Percentiles rank a stretch among this genome's conserved stretches.
phyloP scores from a whole-genome alignment of 2,888 invertebrate genomes.

The Crocallis elinguaria region DNA sequence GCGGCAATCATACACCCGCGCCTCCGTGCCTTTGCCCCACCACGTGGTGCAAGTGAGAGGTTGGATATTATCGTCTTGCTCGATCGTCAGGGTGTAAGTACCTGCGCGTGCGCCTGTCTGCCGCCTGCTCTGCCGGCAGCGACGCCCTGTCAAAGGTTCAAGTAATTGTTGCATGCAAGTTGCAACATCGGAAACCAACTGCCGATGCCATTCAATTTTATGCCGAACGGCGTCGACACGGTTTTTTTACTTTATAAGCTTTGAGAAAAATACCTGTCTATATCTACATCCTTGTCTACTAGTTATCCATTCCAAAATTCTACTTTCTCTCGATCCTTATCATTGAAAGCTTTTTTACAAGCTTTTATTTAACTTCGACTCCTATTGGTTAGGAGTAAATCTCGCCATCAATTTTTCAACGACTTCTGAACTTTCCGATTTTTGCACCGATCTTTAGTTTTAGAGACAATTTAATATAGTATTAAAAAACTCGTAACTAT shows the following conservation, averaged over 20 bases:
- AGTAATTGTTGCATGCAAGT: slow-evolving; percentile 72
- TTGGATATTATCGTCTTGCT: slow-evolving; percentile 41
- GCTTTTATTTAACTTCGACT: no score
- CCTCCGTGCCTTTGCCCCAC: slow-evolving; percentile 68
- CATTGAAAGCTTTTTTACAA: no score
- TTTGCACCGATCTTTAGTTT: no score
- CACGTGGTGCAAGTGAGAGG: slow-evolving; percentile 71
- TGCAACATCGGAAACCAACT: slow-evolving; percentile 55
- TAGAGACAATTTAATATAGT: no score
- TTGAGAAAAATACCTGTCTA: not conserved
- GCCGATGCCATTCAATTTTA: slow-evolving; percentile 42
- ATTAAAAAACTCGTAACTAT: no score
- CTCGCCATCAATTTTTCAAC: no score
- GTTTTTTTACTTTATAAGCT: slow-evolving; percentile 23
- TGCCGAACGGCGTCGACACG: slow-evolving; percentile 41
- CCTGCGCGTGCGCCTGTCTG: slow-evolving; percentile 79
- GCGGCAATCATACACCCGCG: slow-evolving; percentile 76
- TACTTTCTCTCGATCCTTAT: no score
- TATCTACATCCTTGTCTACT: not conserved
- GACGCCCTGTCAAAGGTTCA: slow-evolving; percentile 80
- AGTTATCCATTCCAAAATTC: not conserved
- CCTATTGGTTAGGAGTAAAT: no score
- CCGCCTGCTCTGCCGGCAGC: slow-evolving; percentile 68
- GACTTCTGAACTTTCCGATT: no score
- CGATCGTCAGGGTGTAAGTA: slow-evolving; percentile 67